phyloP scores from a whole-genome alignment of 1,140 invertebrate species.

The Aethina tumida region DNA sequence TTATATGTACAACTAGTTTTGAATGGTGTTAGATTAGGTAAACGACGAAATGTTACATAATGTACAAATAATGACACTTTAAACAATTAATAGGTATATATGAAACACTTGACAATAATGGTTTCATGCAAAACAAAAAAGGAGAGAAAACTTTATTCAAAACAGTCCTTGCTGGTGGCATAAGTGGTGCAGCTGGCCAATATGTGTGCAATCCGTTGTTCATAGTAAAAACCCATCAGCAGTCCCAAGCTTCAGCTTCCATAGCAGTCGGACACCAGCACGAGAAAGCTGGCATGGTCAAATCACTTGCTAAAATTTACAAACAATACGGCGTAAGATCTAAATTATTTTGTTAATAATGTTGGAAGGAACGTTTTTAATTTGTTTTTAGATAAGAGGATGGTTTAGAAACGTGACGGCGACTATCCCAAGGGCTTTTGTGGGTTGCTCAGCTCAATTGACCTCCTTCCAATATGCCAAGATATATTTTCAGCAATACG shows the following conservation, averaged over 20 bases:
- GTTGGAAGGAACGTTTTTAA: no score
- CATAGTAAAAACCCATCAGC: conserved; percentile 79
- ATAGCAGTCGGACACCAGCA: conserved; percentile 89
- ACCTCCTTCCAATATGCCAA: conserved; percentile 66
- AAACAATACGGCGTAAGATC: conserved; percentile 52
- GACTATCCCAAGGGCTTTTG: conserved; percentile 64
- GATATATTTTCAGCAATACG: conserved; percentile 45
- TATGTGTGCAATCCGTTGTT: conserved; percentile 71
- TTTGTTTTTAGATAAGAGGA: conserved; percentile 38
- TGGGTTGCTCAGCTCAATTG: conserved; percentile 77
- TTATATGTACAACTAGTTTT: conserved; percentile 28
- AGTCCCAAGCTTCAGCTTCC: conserved; percentile 58
- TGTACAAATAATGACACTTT: neutral
- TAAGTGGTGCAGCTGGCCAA: conserved; percentile 63
- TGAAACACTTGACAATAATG: conserved; percentile 58
- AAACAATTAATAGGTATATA: conserved; percentile 1
- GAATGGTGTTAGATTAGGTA: conserved; percentile 25
- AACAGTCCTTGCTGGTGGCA: conserved; percentile 56
- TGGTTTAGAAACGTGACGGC: conserved; percentile 67
- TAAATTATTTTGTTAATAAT: no score
- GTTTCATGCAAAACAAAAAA: conserved; percentile 53
- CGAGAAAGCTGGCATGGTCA: conserved; percentile 53
- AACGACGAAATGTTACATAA: neutral
- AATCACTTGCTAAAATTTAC: conserved; percentile 61
- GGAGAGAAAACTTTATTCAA: conserved; percentile 58